phyloP scores from a whole-genome alignment of 1,140 invertebrate species.

The Neuroterus valhalla region DNA sequence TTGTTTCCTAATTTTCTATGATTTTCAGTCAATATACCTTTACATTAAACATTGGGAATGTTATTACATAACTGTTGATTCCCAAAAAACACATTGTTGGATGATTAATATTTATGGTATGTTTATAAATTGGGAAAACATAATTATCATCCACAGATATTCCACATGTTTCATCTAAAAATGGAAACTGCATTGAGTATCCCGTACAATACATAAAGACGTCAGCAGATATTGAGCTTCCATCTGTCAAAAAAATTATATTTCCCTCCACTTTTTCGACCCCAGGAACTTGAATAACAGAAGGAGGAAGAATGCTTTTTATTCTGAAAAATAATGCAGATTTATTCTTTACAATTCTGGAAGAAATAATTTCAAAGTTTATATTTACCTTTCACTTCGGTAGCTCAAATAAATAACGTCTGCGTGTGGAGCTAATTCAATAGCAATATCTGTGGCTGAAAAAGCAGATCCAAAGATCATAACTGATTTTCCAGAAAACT shows the following conservation, averaged over 20 bases:
- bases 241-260: slow-evolving; percentile 55
- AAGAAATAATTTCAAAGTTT: background rate
- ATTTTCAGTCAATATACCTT: slow-evolving; percentile 74
- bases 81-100: slow-evolving; percentile 85
- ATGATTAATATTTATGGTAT: slow-evolving; percentile 83
- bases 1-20: too few species aligned
- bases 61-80: slow-evolving; percentile 75
- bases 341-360: background rate
- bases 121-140: slow-evolving; percentile 84
- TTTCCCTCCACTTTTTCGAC: slow-evolving; percentile 55
- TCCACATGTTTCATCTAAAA: slow-evolving; percentile 78
- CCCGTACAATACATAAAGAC: slow-evolving; percentile 73
- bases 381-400: slow-evolving; percentile 56
- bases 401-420: slow-evolving; percentile 73
- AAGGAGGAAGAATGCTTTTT: slow-evolving; percentile 46
- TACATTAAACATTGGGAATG: slow-evolving; percentile 83
- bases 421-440: slow-evolving; percentile 75
- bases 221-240: slow-evolving; percentile 42
- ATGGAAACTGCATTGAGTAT: slow-evolving; percentile 81
- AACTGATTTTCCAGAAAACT: slow-evolving; percentile 77
- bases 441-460: slow-evolving; percentile 82
- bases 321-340: slow-evolving; percentile 47
- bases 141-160: slow-evolving; percentile 78
- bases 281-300: slow-evolving; percentile 57
- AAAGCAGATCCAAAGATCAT: slow-evolving; percentile 81